Conservation (phyloP, 2,797 vertebrate species). For the Pipistrellus nathusii region DNA sequence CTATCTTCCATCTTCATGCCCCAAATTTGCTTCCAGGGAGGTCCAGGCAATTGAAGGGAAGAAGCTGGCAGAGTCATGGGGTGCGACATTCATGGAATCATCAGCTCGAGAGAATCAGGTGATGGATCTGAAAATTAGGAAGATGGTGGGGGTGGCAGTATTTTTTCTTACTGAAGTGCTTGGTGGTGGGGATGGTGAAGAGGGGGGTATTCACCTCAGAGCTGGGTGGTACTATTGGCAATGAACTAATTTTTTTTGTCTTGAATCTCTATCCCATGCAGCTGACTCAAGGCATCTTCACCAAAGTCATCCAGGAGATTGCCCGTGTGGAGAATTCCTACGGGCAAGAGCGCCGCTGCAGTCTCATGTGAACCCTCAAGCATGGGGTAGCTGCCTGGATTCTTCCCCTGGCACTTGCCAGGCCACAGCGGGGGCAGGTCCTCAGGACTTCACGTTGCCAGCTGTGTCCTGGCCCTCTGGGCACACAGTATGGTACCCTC, state of each 20-base stretch:
- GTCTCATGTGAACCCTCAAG: constrained; percentile 71
- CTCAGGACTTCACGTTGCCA: constrained; percentile 65
- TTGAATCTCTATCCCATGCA: constrained; percentile 27
- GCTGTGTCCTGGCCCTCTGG: constrained; percentile 64
- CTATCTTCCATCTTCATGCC: background rate
- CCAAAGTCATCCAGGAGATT: constrained; percentile 84
- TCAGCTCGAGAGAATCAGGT: constrained; percentile 95
- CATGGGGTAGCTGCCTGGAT: background rate
- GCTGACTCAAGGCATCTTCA: constrained; percentile 81
- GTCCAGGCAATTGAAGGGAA: constrained; percentile 93
- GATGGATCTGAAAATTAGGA: background rate
- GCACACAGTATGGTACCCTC: constrained; percentile 55
- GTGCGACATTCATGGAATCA: constrained; percentile 93
- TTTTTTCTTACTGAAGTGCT: constrained; percentile 27
- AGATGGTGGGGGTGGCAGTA: background rate
- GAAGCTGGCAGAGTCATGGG: constrained; percentile 93
- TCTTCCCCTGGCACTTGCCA: constrained; percentile 34
- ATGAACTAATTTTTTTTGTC: background rate
- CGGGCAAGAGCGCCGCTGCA: constrained; percentile 69
- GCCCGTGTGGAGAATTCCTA: constrained; percentile 81
- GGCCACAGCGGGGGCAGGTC: background rate
- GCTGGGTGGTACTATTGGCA: background rate
- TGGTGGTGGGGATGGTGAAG: background rate
- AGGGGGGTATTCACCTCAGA: background rate
- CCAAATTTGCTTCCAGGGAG: constrained; percentile 84